Percentiles rank a stretch among this genome's conserved stretches.
These are phyloP conservation scores for Limnephilus marmoratus DNA, from an alignment of 2,888 invertebrate genomes.

Conservation along the genomic window DNA sequence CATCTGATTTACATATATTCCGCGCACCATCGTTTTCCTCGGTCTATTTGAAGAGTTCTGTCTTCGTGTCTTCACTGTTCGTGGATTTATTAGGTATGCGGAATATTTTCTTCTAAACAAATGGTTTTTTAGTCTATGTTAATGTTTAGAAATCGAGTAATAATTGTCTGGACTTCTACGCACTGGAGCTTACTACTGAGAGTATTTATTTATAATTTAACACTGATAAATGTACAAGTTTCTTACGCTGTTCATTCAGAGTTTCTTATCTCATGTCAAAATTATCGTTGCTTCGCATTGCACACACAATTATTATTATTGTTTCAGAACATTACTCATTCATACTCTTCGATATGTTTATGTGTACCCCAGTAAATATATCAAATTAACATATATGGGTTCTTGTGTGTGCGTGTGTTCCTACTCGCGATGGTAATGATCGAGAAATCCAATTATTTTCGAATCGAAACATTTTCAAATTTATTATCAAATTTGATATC, in stretches of 20 bases:
- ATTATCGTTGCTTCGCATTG: background rate
- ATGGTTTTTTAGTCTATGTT: background rate
- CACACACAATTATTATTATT: background rate
- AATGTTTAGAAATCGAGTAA: background rate
- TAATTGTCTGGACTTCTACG: background rate
- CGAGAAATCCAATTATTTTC: background rate
- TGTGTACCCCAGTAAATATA: background rate
- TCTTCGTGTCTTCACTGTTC: background rate
- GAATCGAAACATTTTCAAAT: background rate
- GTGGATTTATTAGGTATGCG: background rate
- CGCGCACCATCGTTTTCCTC: background rate
- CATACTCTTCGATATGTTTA: background rate
- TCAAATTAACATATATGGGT: background rate
- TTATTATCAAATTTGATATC: background rate
- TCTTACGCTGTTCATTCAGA: background rate
- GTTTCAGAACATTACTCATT: background rate
- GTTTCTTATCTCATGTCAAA: background rate
- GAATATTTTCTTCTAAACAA: background rate
- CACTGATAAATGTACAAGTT: background rate
- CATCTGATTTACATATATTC: slow-evolving; percentile 4
- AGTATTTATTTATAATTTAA: background rate
- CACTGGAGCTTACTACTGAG: background rate
- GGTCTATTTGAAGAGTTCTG: slow-evolving; percentile 19
- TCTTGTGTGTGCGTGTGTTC: background rate
- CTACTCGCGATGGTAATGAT: background rate